Percentiles rank a stretch among this genome's conserved stretches.
Conservation (phyloP, 2,888 invertebrate genomes). For the Phengaris alcon region DNA sequence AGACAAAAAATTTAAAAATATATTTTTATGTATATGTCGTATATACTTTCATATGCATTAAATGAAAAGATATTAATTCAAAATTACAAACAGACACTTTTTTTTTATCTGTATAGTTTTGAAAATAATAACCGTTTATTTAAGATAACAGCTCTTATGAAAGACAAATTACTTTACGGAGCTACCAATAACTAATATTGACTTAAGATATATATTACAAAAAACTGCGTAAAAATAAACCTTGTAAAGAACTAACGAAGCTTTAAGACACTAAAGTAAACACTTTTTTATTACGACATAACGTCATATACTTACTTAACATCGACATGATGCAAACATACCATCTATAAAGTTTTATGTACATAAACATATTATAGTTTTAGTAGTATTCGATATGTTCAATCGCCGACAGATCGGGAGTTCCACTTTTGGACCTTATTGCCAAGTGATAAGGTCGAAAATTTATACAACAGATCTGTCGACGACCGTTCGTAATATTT, state of each 20-base stretch:
- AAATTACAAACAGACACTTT: too few species aligned
- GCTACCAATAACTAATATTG: constrained; percentile 4
- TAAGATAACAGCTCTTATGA: background rate
- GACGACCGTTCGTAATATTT: background rate
- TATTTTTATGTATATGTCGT: too few species aligned
- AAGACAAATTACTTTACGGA: background rate
- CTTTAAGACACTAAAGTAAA: background rate
- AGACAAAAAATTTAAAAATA: too few species aligned
- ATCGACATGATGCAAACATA: background rate
- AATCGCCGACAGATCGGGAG: too few species aligned
- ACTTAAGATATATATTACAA: background rate
- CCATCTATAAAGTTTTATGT: background rate
- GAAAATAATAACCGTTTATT: too few species aligned
- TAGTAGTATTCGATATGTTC: background rate
- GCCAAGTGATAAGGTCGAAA: too few species aligned
- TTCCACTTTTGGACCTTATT: too few species aligned
- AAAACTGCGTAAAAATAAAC: background rate
- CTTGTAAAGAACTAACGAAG: constrained; percentile 13
- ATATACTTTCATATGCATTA: too few species aligned
- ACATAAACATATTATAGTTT: background rate
- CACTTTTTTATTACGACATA: constrained; percentile 10
- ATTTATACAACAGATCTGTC: too few species aligned
- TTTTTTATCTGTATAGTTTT: too few species aligned
- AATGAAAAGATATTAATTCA: too few species aligned
- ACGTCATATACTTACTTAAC: background rate